phyloP scores from a whole-genome alignment of 2,888 invertebrate genomes.

The Griposia aprilina region DNA sequence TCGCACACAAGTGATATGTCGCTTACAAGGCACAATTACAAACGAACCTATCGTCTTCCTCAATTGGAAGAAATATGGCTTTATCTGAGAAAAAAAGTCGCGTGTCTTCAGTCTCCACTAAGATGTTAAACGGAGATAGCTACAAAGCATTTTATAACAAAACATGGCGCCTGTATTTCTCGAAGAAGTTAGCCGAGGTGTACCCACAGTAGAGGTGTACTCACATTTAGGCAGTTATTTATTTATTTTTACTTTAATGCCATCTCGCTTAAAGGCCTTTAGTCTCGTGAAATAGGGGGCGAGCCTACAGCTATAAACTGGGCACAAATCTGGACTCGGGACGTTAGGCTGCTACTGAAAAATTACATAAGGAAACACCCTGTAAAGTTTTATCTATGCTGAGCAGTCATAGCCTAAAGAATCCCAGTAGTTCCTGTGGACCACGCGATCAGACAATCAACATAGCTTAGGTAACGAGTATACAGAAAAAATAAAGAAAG shows the following conservation, averaged over 20 bases:
- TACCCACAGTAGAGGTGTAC: too few species aligned
- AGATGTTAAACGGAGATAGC: slow-evolving; percentile 25
- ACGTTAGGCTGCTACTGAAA: background rate
- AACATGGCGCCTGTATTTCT: background rate
- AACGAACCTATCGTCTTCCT: slow-evolving; percentile 47
- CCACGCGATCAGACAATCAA: slow-evolving; percentile 28
- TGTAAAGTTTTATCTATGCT: background rate
- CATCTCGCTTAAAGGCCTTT: too few species aligned
- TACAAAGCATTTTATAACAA: background rate
- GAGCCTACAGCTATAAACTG: background rate
- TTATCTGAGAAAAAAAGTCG: slow-evolving; percentile 30
- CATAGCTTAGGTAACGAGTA: background rate
- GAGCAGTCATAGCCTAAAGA: background rate
- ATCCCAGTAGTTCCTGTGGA: background rate
- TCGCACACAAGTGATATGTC: slow-evolving; percentile 24
- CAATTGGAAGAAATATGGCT: slow-evolving; percentile 30
- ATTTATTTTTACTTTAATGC: too few species aligned
- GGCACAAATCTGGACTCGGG: background rate
- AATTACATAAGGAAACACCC: background rate
- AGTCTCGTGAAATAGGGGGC: too few species aligned
- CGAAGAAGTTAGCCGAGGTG: too few species aligned
- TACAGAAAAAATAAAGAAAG: background rate
- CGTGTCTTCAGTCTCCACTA: slow-evolving; percentile 15
- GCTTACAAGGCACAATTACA: slow-evolving; percentile 37
- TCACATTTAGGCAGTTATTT: background rate